Evolutionary conservation across 2,888 invertebrate genomes (phyloP).

Genomic region (Lasioglossum figueresi): DNA sequence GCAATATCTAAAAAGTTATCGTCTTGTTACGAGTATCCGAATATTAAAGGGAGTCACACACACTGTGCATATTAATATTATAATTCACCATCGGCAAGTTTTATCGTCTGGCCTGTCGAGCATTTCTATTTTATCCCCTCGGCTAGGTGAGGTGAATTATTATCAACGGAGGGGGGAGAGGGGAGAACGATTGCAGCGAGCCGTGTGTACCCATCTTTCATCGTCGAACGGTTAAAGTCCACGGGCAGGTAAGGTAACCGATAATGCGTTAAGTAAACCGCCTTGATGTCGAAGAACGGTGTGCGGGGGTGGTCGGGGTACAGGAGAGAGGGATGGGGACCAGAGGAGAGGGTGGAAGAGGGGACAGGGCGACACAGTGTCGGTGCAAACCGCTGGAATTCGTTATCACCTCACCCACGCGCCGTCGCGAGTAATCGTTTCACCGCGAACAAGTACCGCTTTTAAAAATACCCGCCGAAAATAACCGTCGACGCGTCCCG

Average conservation of each 20-base stretch:
- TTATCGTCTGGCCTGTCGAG: not conserved
- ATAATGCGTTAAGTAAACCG: constrained; percentile 64
- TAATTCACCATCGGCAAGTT: not conserved
- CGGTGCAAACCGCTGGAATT: constrained; percentile 58
- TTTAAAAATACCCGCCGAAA: constrained; percentile 61
- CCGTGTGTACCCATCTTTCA: constrained; percentile 16
- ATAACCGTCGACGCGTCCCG: constrained; percentile 46
- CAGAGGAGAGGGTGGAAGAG: not conserved
- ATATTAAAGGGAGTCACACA: no score
- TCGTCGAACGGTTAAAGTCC: constrained; percentile 47
- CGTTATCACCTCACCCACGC: constrained; percentile 63
- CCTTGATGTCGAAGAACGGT: constrained; percentile 29
- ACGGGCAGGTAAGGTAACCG: constrained; percentile 45
- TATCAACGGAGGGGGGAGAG: not conserved
- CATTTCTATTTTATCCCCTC: constrained; percentile 16
- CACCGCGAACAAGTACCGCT: constrained; percentile 54
- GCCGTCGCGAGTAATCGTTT: constrained; percentile 57
- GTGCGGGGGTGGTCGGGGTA: not conserved
- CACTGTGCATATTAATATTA: no score
- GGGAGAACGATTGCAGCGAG: constrained; percentile 17
- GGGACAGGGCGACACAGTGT: constrained; percentile 15
- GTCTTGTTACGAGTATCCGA: no score
- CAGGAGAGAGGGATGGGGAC: no score
- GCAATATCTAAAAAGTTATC: no score
- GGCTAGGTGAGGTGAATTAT: not conserved